Evolutionary conservation across 2,888 invertebrate species (phyloP).

Genomic region (Diarsia rubi): DNA sequence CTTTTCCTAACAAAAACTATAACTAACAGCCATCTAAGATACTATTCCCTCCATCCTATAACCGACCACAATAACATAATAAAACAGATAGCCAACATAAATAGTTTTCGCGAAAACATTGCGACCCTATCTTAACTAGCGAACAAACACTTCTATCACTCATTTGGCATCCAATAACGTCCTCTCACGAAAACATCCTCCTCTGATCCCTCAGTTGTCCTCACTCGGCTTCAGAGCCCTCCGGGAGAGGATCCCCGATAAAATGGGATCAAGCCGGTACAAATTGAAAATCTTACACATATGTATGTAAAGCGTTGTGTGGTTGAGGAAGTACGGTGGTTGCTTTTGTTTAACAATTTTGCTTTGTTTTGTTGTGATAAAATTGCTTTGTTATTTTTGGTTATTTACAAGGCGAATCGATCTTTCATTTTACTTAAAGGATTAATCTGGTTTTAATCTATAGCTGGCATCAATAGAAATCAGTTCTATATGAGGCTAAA

Average conservation of each 20-base stretch:
- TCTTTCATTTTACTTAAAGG: no score
- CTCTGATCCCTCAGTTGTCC: conserved; percentile 58
- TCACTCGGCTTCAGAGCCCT: conserved; percentile 43
- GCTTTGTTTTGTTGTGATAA: conserved; percentile 3
- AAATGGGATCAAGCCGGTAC: conserved; percentile 68
- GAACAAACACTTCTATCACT: conserved; percentile 70
- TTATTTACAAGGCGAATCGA: neutral
- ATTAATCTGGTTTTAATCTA: no score
- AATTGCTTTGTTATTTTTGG: neutral
- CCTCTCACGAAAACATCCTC: conserved; percentile 65
- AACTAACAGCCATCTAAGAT: conserved; percentile 18
- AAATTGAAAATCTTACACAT: conserved; percentile 71
- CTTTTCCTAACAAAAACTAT: neutral
- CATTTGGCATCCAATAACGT: conserved; percentile 70
- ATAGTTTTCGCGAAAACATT: conserved; percentile 61
- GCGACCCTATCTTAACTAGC: conserved; percentile 65
- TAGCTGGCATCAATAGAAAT: no score
- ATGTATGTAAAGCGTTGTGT: conserved; percentile 64
- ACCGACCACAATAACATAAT: conserved; percentile 55
- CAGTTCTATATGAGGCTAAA: no score
- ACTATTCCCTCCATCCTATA: conserved; percentile 12
- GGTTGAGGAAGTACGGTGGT: conserved; percentile 30
- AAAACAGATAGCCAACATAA: conserved; percentile 64
- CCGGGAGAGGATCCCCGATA: conserved; percentile 69
- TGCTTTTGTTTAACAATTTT: conserved; percentile 25